Percentiles rank a stretch among this genome's conserved stretches.
phyloP scores from a whole-genome alignment of 2,888 invertebrate genomes.

The Drepanosiphum platanoidis region DNA sequence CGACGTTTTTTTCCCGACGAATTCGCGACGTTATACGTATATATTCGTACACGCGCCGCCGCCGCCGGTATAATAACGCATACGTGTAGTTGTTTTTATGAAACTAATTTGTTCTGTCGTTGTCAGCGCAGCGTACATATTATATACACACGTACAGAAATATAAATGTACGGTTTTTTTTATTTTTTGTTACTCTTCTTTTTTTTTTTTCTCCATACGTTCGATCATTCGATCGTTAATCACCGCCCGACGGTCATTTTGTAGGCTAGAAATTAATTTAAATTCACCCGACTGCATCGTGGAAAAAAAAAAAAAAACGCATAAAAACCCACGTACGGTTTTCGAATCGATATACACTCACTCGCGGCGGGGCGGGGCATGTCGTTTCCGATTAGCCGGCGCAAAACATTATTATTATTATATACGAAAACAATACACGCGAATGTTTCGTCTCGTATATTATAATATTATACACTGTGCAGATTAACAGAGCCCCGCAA shows the following conservation, averaged over 20 bases:
- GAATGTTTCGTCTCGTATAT: not conserved
- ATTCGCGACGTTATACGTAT: no score
- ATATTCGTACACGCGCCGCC: no score
- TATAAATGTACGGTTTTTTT: not conserved
- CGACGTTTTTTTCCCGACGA: no score
- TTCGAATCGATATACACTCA: not conserved
- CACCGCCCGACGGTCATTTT: not conserved
- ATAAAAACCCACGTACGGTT: not conserved
- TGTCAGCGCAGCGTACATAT: no score
- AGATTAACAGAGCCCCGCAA: no score
- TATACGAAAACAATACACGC: not conserved
- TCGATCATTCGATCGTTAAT: not conserved
- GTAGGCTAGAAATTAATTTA: not conserved
- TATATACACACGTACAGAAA: no score
- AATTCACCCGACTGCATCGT: not conserved
- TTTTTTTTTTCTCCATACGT: not conserved
- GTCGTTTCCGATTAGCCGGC: not conserved
- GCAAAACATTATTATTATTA: not conserved
- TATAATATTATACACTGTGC: no score
- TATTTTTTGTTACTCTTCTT: not conserved
- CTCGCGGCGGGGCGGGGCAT: not conserved
- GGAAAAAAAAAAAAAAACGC: not conserved
- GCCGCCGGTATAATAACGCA: no score
- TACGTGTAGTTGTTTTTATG: no score
- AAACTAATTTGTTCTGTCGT: no score